phyloP scores from a whole-genome alignment of 2,888 invertebrate genomes.

The Hylaea fasciaria region DNA sequence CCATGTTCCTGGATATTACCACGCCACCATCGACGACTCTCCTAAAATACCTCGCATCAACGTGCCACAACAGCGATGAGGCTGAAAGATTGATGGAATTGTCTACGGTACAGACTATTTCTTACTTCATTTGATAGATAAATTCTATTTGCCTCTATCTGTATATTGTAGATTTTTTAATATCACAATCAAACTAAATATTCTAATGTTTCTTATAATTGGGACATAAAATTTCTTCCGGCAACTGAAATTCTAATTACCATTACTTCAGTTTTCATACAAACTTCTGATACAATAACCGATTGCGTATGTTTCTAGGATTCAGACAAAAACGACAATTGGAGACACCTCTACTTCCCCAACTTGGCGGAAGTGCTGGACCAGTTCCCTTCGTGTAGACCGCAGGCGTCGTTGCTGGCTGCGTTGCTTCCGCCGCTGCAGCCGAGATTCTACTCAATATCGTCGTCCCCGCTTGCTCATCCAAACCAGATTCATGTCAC shows the following conservation, averaged over 20 bases:
- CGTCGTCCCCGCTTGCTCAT: slow-evolving; percentile 92
- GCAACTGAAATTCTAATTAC: too few relatives aligned
- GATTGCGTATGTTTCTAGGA: slow-evolving; percentile 82
- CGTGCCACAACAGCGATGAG: slow-evolving; percentile 90
- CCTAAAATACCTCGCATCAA: slow-evolving; percentile 91
- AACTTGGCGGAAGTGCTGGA: slow-evolving; percentile 94
- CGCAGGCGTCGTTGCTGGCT: slow-evolving; percentile 92
- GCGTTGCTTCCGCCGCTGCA: slow-evolving; percentile 93
- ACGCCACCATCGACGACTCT: slow-evolving; percentile 95
- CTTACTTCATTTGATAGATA: not conserved
- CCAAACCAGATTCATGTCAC: slow-evolving; percentile 93
- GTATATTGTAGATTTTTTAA: too few relatives aligned
- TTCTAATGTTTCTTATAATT: too few relatives aligned
- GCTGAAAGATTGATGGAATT: slow-evolving; percentile 88
- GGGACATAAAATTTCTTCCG: too few relatives aligned
- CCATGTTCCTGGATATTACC: slow-evolving; percentile 94
- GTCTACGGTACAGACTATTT: slow-evolving; percentile 86
- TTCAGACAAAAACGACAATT: slow-evolving; percentile 95
- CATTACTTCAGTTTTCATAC: too few relatives aligned
- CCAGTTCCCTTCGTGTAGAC: slow-evolving; percentile 94
- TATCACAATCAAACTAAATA: too few relatives aligned
- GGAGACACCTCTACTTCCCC: slow-evolving; percentile 94
- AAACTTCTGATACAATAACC: not conserved
- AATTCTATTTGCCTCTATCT: too few relatives aligned
- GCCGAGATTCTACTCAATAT: slow-evolving; percentile 97